Evolutionary conservation across 2,113 vertebrate genomes (phyloP).

Genomic region (Sorex araneus): DNA sequence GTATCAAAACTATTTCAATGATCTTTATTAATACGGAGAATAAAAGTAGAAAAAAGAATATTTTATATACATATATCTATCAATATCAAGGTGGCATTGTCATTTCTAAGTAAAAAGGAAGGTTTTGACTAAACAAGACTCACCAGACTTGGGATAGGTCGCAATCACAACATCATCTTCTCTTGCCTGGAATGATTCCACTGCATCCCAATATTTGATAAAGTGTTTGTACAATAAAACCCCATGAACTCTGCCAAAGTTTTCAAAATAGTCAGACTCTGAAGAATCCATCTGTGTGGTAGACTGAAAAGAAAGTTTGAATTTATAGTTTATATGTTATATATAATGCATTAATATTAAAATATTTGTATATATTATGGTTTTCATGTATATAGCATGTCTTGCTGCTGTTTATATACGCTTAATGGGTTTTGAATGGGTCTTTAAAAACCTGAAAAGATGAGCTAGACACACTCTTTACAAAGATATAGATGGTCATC

Average conservation of each 20-base stretch:
- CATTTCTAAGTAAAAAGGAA: neutral
- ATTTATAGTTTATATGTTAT: neutral
- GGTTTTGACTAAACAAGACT: neutral
- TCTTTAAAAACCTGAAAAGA: neutral
- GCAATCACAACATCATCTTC: conserved; percentile 82
- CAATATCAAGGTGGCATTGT: neutral
- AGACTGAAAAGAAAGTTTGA: conserved; percentile 35
- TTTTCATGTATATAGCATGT: neutral
- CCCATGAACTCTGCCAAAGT: conserved; percentile 73
- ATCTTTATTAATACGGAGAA: neutral
- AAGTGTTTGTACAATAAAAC: conserved; percentile 79
- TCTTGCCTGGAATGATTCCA: conserved; percentile 84
- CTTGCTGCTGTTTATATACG: neutral
- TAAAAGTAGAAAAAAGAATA: neutral
- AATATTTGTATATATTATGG: neutral
- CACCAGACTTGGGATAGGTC: conserved; percentile 86
- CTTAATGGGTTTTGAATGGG: no score
- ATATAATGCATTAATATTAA: conserved; percentile 35
- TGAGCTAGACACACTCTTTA: neutral
- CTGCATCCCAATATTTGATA: conserved; percentile 73
- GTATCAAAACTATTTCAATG: neutral
- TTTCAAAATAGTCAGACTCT: neutral
- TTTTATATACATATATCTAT: neutral
- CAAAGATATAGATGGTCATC: no score
- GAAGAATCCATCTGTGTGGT: conserved; percentile 57